Evolutionary conservation across 2,797 vertebrate species (phyloP).

Genomic region (Takifugu ocellatus): DNA sequence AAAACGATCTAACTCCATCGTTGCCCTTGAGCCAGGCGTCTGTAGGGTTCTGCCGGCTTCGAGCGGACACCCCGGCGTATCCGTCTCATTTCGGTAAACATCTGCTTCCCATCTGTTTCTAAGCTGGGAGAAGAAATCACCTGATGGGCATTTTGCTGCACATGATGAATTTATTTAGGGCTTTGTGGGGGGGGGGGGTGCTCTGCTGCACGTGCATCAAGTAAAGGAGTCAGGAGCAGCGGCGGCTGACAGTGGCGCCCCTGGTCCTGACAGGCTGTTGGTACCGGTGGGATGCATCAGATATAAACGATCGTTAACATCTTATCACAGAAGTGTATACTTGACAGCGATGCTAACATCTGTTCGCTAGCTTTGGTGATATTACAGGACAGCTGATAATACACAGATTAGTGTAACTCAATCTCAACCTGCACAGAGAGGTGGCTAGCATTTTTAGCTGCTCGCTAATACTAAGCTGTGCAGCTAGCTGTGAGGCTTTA

Average conservation of each 20-base stretch:
- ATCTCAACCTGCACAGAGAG: too few species aligned
- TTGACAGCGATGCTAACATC: too few species aligned
- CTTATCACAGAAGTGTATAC: too few species aligned
- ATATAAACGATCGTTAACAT: too few species aligned
- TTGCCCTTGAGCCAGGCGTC: constrained; percentile 9
- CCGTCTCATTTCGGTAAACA: constrained; percentile 1
- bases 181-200: constrained; percentile 3
- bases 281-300: too few species aligned
- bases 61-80: not conserved
- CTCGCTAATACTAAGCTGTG: too few species aligned
- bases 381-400: too few species aligned
- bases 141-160: constrained; percentile 9
- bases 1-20: not conserved
- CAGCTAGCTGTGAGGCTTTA: too few species aligned
- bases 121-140: constrained; percentile 13
- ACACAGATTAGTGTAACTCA: too few species aligned
- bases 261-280: too few species aligned
- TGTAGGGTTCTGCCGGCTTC: not conserved
- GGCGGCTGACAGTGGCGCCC: not conserved
- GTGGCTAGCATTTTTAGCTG: too few species aligned
- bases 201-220: not conserved
- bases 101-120: constrained; percentile 23
- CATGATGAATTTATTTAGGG: constrained; percentile 17
- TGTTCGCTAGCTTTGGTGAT: too few species aligned
- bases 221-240: not conserved